Base-by-base conservation (phyloP, 2,113 vertebrate genomes). In the Nibea albiflora region DNA sequence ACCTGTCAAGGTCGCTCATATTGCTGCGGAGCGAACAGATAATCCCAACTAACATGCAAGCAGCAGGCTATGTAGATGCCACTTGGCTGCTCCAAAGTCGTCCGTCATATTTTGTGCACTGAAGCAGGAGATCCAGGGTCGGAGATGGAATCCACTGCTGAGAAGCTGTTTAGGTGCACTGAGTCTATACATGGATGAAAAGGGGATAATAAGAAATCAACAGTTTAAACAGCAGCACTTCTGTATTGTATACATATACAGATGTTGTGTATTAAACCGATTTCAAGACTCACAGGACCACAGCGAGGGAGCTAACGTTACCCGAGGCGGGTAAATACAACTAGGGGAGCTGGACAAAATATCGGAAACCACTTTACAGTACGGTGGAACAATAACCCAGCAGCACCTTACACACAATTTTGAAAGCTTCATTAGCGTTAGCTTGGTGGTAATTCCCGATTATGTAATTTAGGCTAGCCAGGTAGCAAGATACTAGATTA, bases 1-100 rank as follows among this genome's bases (percentile, higher is more conserved):
- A 85, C 76, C 80, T 22, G 73, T 87, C 47, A 90, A 54, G 50
- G 50, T 90, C 85, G 56, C 85, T 85, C 88, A 89, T 87, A 4
- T 50, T 80, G 31, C 44, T 56, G 24, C 73, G 3, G n/a, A 26
- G 60, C 4, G 0, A 0, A 42, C 17, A 66, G 15, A 16, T n/a
- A 54, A 58, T 26, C 39, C 22, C n/a, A 64, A 1, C 11, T 14
- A 6, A 46, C 17, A 70, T 15, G 16, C 11, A 19, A 54, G 44
- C 20, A 31, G 46, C 24, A 49, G 19, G 31, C 26, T 72, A 16
- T 68, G 24, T 31, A 24, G 1, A 0, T 26, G 6, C 52, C 49
- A 24, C 61, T 67, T 11, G 60, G 31, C n/a, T 49, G 31, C 42
- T 35, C 50, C 44, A 39, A 0, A 0, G n/a, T 60, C 66, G 28